A percentile compares a stretch with the other conserved stretches of the same genome.
These are phyloP conservation scores for Invenusta paracnida DNA, from an alignment of 2,888 invertebrate species.

Conservation along the genomic window DNA sequence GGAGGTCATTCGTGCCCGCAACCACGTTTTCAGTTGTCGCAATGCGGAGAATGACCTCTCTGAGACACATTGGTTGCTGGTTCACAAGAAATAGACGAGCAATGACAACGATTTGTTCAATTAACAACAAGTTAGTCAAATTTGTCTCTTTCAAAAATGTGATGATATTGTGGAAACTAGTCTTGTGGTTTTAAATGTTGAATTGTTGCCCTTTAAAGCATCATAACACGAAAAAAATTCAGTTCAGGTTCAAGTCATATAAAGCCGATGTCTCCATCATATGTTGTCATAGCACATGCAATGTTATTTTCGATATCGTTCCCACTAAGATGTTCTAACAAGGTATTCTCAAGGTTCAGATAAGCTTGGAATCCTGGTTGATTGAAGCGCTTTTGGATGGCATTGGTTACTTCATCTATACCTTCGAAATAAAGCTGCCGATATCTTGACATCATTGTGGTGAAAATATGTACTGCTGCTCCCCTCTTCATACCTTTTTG, in stretches of 20 bases:
- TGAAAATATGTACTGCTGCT: slow-evolving; percentile 9
- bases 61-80: slow-evolving; percentile 1
- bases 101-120: slow-evolving; percentile 3
- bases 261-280: neutral
- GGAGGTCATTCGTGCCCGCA: slow-evolving; percentile 1
- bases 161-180: neutral
- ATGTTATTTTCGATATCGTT: slow-evolving; percentile 12
- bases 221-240: slow-evolving; percentile 16
- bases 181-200: neutral
- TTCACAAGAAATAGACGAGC: neutral
- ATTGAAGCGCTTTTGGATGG: slow-evolving; percentile 15
- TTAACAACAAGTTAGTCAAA: neutral
- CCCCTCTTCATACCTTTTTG: slow-evolving; percentile 23
- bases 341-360: neutral
- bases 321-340: slow-evolving; percentile 2
- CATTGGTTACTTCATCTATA: slow-evolving; percentile 6
- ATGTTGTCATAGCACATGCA: slow-evolving; percentile 11
- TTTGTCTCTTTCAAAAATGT: slow-evolving; percentile 14
- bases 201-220: neutral
- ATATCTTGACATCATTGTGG: slow-evolving; percentile 25
- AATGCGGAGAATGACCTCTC: slow-evolving; percentile 2
- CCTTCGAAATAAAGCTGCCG: slow-evolving; percentile 17
- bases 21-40: slow-evolving; percentile 6
- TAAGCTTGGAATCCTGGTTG: slow-evolving; percentile 23
- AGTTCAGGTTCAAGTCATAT: neutral